Evolutionary conservation across 2,888 invertebrate species (phyloP).

Genomic region (Sabatieria punctata): DNA sequence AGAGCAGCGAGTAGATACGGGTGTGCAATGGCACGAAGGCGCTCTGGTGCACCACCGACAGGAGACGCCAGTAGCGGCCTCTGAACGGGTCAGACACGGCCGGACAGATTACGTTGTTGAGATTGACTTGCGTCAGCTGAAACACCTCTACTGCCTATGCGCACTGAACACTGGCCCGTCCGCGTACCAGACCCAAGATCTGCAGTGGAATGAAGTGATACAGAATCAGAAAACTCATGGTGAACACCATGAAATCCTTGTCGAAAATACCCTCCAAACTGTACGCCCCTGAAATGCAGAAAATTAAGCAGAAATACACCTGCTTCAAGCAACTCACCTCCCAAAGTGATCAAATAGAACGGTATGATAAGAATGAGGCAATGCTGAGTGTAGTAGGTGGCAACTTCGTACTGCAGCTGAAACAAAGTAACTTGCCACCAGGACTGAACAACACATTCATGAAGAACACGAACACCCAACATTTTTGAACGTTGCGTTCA

Average conservation of each 20-base stretch:
- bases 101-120: conserved; percentile 91
- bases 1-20: conserved; percentile 47
- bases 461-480: too few relatives aligned
- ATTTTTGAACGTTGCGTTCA: too few relatives aligned
- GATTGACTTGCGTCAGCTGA: conserved; percentile 72
- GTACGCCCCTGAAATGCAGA: conserved; percentile 15
- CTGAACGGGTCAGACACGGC: conserved; percentile 84
- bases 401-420: conserved; percentile 71
- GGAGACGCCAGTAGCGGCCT: conserved; percentile 71
- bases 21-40: conserved; percentile 62
- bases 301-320: conserved; percentile 16
- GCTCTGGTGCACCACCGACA: conserved; percentile 66
- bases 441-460: too few relatives aligned
- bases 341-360: conserved; percentile 64
- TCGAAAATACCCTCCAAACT: not conserved
- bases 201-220: conserved; percentile 69
- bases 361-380: conserved; percentile 81
- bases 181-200: conserved; percentile 43
- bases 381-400: conserved; percentile 84
- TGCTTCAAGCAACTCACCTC: conserved; percentile 47
- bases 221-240: conserved; percentile 56
- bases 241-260: conserved; percentile 39
- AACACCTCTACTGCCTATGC: conserved; percentile 17
- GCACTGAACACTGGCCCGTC: not conserved
- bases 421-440: too few relatives aligned